Percentiles rank a stretch among this genome's conserved stretches.
Evolutionary conservation across 2,113 vertebrate genomes (phyloP).

Genomic region (Otus sunia): DNA sequence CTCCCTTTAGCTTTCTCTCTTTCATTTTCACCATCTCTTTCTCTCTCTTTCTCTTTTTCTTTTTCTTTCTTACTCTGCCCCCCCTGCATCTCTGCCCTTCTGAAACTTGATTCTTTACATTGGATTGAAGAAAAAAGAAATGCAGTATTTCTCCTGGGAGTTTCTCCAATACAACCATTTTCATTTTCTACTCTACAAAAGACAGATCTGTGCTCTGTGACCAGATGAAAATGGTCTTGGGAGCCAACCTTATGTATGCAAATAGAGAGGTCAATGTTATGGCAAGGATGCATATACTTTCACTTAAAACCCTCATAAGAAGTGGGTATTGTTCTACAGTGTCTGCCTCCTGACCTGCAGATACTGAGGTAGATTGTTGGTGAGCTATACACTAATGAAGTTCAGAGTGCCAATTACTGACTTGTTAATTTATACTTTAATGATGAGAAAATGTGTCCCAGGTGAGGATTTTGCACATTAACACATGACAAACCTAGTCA

Average conservation of each 20-base stretch:
- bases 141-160: not conserved
- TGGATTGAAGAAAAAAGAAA: not conserved
- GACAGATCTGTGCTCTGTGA: not conserved
- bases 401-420: not conserved
- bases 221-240: not conserved
- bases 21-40: not conserved
- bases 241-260: not conserved
- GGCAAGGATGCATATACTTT: not conserved
- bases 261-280: not conserved
- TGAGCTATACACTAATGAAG: not conserved
- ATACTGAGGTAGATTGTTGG: not conserved
- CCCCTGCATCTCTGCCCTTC: not conserved
- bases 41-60: not conserved
- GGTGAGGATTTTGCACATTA: not conserved
- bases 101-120: not conserved
- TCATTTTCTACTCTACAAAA: not conserved
- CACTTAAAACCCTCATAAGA: not conserved
- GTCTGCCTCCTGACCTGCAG: not conserved
- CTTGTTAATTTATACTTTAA: constrained; percentile 24
- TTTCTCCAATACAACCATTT: not conserved
- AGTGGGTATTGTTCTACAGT: not conserved
- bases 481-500: not conserved
- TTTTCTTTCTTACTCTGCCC: not conserved
- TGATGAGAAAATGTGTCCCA: not conserved
- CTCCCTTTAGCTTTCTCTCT: not conserved